These are phyloP conservation scores for Lophochroa leadbeateri DNA, from an alignment of 2,113 vertebrate genomes.

Conservation along the genomic window DNA sequence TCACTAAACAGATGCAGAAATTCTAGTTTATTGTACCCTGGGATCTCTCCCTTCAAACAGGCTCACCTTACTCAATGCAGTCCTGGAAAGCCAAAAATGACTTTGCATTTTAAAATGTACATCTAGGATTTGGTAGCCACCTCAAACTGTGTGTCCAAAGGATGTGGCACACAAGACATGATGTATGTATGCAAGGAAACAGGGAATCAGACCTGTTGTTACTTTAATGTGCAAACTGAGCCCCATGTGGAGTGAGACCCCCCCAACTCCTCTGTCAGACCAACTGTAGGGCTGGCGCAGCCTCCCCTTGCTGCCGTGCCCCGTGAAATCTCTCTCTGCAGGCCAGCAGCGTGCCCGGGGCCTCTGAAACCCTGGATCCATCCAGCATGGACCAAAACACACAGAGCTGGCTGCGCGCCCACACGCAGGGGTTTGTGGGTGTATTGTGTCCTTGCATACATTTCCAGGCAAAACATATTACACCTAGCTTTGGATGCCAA, in stretches of 20 bases:
- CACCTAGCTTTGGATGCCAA: slow-evolving; percentile 37
- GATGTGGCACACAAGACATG: background rate
- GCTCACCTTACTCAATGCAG: background rate
- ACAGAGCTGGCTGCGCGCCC: background rate
- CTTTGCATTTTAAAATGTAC: background rate
- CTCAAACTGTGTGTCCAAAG: background rate
- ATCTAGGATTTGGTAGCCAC: background rate
- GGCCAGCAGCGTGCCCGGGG: background rate
- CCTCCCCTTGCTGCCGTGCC: background rate
- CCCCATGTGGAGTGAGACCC: background rate
- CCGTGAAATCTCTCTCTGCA: background rate
- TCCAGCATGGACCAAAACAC: slow-evolving; percentile 26
- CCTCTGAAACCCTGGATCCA: slow-evolving; percentile 10
- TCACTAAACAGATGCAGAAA: background rate
- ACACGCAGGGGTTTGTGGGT: background rate
- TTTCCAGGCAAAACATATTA: slow-evolving; percentile 60
- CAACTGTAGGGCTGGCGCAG: accelerated
- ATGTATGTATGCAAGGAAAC: background rate
- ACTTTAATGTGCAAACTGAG: background rate
- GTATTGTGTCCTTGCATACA: slow-evolving; percentile 41
- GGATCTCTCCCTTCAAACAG: background rate
- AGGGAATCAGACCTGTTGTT: background rate
- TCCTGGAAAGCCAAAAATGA: background rate
- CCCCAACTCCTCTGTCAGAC: background rate
- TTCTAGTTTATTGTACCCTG: background rate